Evolutionary conservation across 1,140 invertebrate species (phyloP).

Genomic region (Eupristina koningsbergeri): DNA sequence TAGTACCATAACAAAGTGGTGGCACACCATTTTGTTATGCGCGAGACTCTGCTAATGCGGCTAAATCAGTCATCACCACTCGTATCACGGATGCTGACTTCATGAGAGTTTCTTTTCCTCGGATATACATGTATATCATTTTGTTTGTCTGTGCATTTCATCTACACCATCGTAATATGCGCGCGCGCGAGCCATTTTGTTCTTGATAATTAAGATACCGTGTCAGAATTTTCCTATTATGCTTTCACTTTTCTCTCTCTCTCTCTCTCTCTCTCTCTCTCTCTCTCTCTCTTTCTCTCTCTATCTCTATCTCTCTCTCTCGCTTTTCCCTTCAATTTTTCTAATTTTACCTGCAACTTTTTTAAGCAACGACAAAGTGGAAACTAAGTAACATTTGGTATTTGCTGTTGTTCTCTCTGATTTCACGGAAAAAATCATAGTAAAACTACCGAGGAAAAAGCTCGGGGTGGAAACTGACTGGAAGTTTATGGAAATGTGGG

Average conservation of each 20-base stretch:
- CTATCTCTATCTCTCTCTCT: too few relatives aligned
- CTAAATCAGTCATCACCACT: background rate
- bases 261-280: too few relatives aligned
- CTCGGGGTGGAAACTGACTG: too few relatives aligned
- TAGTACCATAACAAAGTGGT: background rate
- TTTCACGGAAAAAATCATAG: too few relatives aligned
- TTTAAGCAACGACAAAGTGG: too few relatives aligned
- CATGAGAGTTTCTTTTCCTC: background rate
- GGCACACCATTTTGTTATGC: background rate
- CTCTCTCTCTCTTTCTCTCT: too few relatives aligned
- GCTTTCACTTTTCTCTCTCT: background rate
- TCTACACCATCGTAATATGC: background rate
- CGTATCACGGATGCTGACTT: background rate
- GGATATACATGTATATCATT: background rate
- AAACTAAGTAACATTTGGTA: too few relatives aligned
- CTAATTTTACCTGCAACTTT: too few relatives aligned
- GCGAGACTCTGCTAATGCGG: background rate
- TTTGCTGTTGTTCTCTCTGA: too few relatives aligned
- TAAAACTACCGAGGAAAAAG: too few relatives aligned
- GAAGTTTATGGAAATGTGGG: too few relatives aligned
- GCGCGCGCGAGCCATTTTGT: background rate
- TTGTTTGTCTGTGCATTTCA: background rate
- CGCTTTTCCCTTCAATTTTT: too few relatives aligned
- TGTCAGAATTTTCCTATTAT: background rate
- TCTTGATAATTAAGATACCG: background rate